A percentile compares a stretch with the other conserved stretches of the same genome.
phyloP scores from a whole-genome alignment of 2,888 invertebrate genomes.

The Caenorhabditis plicata region DNA sequence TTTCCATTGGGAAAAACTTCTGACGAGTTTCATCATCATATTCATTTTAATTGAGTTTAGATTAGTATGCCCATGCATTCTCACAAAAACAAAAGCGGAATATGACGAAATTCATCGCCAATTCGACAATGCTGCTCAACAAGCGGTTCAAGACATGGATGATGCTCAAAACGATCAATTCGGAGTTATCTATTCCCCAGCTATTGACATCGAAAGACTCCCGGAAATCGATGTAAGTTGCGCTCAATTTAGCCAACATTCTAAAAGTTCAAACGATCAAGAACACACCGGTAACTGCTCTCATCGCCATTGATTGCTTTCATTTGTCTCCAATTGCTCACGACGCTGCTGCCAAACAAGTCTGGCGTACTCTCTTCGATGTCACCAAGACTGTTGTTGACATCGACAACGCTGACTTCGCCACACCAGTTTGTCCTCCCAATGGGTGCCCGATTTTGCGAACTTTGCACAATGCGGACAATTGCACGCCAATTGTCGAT shows the following conservation, averaged over 20 bases:
- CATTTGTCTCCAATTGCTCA: constrained; percentile 42
- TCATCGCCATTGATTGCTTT: constrained; percentile 48
- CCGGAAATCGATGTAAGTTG: constrained; percentile 25
- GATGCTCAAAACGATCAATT: constrained; percentile 10
- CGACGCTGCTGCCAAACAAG: constrained; percentile 41
- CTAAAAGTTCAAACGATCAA: too few relatives aligned
- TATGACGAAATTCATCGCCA: constrained; percentile 10
- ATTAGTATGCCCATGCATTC: constrained; percentile 32
- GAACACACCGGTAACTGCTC: constrained; percentile 32
- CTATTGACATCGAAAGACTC: constrained; percentile 27
- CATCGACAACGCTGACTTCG: constrained; percentile 7
- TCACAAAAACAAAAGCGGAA: constrained; percentile 9
- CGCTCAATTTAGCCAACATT: too few relatives aligned
- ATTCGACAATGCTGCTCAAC: constrained; percentile 11
- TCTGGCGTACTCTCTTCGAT: constrained; percentile 43
- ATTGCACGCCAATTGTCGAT: constrained; percentile 3
- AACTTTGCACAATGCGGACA: constrained; percentile 8
- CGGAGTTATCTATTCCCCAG: constrained; percentile 28
- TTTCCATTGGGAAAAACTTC: too few relatives aligned
- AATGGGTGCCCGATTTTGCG: constrained; percentile 14
- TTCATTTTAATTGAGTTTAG: too few relatives aligned
- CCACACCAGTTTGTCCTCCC: constrained; percentile 21
- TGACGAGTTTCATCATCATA: too few relatives aligned
- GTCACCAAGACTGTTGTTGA: constrained; percentile 3
- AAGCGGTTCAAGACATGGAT: constrained; percentile 7